Conservation (phyloP, 2,888 invertebrate genomes). For the Linnaemya tessellans region DNA sequence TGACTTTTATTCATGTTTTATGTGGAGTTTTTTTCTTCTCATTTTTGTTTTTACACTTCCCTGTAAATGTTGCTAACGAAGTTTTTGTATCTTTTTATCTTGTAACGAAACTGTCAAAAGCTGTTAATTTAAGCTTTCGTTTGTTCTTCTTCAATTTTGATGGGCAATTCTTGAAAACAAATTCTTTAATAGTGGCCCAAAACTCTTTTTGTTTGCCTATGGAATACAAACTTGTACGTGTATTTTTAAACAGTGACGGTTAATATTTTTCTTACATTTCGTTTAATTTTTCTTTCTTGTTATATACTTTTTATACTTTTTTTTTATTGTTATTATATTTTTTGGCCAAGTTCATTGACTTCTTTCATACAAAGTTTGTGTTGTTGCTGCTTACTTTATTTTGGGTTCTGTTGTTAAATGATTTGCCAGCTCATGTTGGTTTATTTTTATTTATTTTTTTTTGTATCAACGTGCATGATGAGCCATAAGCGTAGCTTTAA, state of each 20-base stretch:
- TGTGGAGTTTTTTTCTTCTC: conserved; percentile 20
- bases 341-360: conserved; percentile 81
- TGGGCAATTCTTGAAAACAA: conserved; percentile 30
- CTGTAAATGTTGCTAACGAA: background rate
- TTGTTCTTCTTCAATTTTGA: conserved; percentile 49
- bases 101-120: conserved; percentile 52
- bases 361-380: conserved; percentile 74
- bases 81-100: conserved; percentile 42
- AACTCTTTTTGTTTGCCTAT: conserved; percentile 60
- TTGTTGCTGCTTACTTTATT: conserved; percentile 57
- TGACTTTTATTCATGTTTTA: conserved; percentile 39
- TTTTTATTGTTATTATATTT: conserved; percentile 66
- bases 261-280: conserved; percentile 63
- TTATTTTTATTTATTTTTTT: conserved; percentile 40
- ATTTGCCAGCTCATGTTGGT: conserved; percentile 73
- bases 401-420: conserved; percentile 73
- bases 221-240: conserved; percentile 57
- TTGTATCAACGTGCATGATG: conserved; percentile 9
- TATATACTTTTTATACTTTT: conserved; percentile 56
- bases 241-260: conserved; percentile 69
- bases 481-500: conserved; percentile 63
- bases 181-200: conserved; percentile 41
- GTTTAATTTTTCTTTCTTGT: conserved; percentile 63
- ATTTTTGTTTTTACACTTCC: conserved; percentile 57
- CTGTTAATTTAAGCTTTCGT: conserved; percentile 60